Evolutionary conservation across 2,113 vertebrate species (phyloP), one percentile per base, ranked within the genome.

Genomic region (Prionailurus viverrinus): DNA sequence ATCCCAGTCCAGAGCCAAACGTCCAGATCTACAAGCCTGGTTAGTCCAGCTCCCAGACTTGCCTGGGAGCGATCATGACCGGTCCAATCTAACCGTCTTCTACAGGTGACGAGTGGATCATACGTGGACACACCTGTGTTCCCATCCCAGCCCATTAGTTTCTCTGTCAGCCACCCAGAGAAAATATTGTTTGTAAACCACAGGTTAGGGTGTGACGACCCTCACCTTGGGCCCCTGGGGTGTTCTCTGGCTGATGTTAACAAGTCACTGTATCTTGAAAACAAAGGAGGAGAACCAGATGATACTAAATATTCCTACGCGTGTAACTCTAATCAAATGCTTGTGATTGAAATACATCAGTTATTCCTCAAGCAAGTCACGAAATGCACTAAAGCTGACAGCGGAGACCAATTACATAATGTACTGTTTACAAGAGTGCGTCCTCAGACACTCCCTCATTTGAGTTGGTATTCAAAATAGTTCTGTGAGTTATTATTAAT

Each of bases 391-490:
- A 21, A 76, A 76, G 51, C 33, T 41, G 71, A 95, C 65, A 41
- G 65, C 2, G 12, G 68, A 87, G 89, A 65, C 39, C 29, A 48
- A 73, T 65, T 29, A n/a, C 74, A 10, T 61, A 93, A 97, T 76
- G 94, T 71, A 89, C 84, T 45, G 61, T 88, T 73, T 61, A 53
- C 41, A 73, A 85, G 45, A 93, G 93, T 18, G 2, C 0, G 3
- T 41, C 13, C 48, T 55, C 96, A 95, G 97, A 96, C 85, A 41
- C 81, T 48, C 95, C 85, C 45, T 97, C 96, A 97, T 71, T 73
- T 4, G 33, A 86, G 61, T 73, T 4, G 33, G 84, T 81, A 25
- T 69, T 79, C 9, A 33, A 11, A 93, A 68, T 29, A 61, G n/a
- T 87, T 61, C 55, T 81, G 31, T 89, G 85, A 89, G 5, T 85